Evolutionary conservation across 2,888 invertebrate genomes (phyloP), one percentile per base, ranked within the genome.

Genomic region (Diarsia rubi): DNA sequence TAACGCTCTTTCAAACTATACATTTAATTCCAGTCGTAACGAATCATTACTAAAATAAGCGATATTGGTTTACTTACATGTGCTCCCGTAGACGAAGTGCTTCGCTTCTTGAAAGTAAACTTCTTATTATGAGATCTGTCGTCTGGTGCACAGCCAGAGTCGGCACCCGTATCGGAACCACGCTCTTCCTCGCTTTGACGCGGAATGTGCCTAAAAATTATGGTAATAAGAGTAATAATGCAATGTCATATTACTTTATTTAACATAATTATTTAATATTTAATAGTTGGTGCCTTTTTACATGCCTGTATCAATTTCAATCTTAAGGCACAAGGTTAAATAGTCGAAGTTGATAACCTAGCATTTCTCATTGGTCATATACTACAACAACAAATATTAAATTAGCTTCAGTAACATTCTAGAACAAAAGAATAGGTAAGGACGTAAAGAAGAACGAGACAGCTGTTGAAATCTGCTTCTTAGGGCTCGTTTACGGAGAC

Each of bases 41-140:
- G 4, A 37, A 19, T 14, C 11, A 62, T 6, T 24, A 6, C 8
- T 0, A 11, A 47, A 27, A 8, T 2, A 65, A 12, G 6, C 6
- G 9, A 52, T 54, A 21, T 3, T 47, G 4, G 5, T 45, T 45
- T 2, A 86, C 92, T 92, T 70, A 96, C 96, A 91, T 96, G 96
- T 71, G 98, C 98, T 86, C 98, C 98, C 21, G 98, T 98, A 0
- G 98, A 98, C 0, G 98, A 98, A 1, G 98, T 98, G 91, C 98
- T 98, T 82, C 98, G 96, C 91, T 99, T 99, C 91, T 99, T 99
- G 88, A 99, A 98, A 1, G 98, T 97, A 77, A 98, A 97, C 90
- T 99, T 99, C 87, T 98, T 97, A 37, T 37, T 37, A 78, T 98
- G 92, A 19, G 97, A 97, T 72, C 97, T 97, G 62, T 98, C 98